Percentiles rank a stretch among this genome's conserved stretches.
Evolutionary conservation across 2,797 vertebrate species (phyloP).

Genomic region (Diglossa cyanea): DNA sequence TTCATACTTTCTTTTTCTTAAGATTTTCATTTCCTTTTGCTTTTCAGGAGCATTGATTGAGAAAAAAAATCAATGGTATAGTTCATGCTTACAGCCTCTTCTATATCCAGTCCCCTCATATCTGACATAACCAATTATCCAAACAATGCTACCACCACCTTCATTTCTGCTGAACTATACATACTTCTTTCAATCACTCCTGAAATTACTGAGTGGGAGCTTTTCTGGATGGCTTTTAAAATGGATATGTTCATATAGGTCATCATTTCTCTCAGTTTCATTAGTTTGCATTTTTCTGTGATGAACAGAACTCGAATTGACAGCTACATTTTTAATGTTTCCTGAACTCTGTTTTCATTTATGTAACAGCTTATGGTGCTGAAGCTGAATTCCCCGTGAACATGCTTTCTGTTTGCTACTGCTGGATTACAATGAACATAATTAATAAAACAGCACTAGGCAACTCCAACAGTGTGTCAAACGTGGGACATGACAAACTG

Average conservation of each 20-base stretch:
- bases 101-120: not conserved
- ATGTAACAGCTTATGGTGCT: not conserved
- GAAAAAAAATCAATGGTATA: not conserved
- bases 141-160: not conserved
- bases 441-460: not conserved
- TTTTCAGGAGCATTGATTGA: not conserved
- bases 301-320: not conserved
- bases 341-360: not conserved
- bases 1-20: not conserved
- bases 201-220: not conserved
- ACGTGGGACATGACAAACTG: not conserved
- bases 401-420: not conserved
- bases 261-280: not conserved
- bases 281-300: not conserved
- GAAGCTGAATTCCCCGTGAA: not conserved
- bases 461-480: not conserved
- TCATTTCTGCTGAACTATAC: not conserved
- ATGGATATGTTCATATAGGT: rapidly evolving
- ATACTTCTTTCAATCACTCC: not conserved
- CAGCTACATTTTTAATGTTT: not conserved
- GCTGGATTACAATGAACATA: not conserved
- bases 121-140: not conserved
- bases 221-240: not conserved
- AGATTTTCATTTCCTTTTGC: not conserved
- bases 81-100: not conserved